Evolutionary conservation across 2,113 vertebrate species (phyloP).

Genomic region (Pimephales promelas): DNA sequence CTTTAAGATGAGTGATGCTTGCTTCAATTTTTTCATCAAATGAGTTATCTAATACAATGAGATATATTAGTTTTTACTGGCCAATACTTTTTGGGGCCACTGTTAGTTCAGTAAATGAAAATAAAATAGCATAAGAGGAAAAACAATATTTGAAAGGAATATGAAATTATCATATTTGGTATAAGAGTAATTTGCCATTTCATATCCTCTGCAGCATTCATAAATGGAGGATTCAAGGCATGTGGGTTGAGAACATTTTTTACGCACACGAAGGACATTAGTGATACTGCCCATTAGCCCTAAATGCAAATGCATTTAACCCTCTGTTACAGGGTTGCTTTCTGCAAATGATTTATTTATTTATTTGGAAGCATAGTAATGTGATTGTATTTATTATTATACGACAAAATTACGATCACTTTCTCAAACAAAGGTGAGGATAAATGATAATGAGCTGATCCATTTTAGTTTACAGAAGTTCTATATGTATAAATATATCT

Average conservation of each 20-base stretch:
- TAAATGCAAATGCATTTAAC: conserved; percentile 7
- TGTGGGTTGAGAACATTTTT: not conserved
- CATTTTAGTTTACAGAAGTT: not conserved
- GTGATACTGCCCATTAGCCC: conserved; percentile 20
- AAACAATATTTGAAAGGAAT: not conserved
- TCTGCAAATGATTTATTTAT: not conserved
- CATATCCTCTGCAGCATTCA: not conserved
- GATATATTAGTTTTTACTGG: no score
- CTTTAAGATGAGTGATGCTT: no score
- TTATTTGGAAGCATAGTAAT: not conserved
- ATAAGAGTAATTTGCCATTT: conserved; percentile 17
- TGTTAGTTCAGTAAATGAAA: not conserved
- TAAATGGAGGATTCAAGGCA: not conserved
- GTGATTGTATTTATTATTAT: not conserved
- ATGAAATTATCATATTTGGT: conserved; percentile 9
- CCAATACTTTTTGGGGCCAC: not conserved
- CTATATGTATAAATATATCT: not conserved
- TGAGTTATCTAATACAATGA: no score
- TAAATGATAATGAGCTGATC: not conserved
- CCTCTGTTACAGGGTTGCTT: not conserved
- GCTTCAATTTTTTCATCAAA: no score
- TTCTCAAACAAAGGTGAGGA: not conserved
- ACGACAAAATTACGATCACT: not conserved
- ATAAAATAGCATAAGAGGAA: not conserved
- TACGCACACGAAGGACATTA: conserved; percentile 19